Percentiles rank a stretch among this genome's conserved stretches.
These are phyloP conservation scores for Petromus typicus DNA, from an alignment of 2,113 vertebrate species.

Conservation along the genomic window DNA sequence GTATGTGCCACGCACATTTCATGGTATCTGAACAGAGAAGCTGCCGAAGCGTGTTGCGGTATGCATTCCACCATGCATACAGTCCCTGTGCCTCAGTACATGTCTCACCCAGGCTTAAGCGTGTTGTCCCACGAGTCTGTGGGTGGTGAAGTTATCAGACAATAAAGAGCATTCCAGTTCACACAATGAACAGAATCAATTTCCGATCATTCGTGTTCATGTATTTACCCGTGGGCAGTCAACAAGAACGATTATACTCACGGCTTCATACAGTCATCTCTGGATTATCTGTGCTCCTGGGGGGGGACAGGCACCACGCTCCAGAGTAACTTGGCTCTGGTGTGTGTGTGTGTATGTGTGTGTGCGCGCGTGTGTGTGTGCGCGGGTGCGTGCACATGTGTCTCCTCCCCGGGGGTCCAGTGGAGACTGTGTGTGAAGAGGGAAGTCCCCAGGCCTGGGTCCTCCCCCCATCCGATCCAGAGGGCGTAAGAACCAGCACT, in stretches of 20 bases:
- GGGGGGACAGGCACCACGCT: slow-evolving; percentile 1
- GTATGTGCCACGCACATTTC: slow-evolving; percentile 87
- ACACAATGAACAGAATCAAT: slow-evolving; percentile 38
- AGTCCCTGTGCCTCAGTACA: slow-evolving; percentile 54
- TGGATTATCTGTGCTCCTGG: slow-evolving; percentile 70
- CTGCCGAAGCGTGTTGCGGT: slow-evolving; percentile 74
- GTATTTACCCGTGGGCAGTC: background rate
- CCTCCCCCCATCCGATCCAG: background rate
- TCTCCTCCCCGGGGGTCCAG: background rate
- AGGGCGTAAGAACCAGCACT: background rate
- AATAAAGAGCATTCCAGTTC: slow-evolving; percentile 48
- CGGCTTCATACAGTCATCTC: slow-evolving; percentile 76
- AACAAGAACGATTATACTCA: slow-evolving; percentile 48
- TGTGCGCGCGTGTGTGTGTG: background rate
- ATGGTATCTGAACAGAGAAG: slow-evolving; percentile 69
- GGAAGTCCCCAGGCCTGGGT: background rate
- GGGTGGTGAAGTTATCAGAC: slow-evolving; percentile 1
- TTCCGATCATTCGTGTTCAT: slow-evolving; percentile 46
- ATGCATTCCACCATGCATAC: slow-evolving; percentile 77
- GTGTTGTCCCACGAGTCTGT: slow-evolving; percentile 57
- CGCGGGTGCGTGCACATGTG: background rate
- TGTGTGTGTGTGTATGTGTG: background rate
- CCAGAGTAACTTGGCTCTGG: background rate
- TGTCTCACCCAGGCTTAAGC: slow-evolving; percentile 69
- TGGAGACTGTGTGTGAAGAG: background rate